Conservation (phyloP, 2,888 invertebrate species). For the Drosophila pseudotakahashii region DNA sequence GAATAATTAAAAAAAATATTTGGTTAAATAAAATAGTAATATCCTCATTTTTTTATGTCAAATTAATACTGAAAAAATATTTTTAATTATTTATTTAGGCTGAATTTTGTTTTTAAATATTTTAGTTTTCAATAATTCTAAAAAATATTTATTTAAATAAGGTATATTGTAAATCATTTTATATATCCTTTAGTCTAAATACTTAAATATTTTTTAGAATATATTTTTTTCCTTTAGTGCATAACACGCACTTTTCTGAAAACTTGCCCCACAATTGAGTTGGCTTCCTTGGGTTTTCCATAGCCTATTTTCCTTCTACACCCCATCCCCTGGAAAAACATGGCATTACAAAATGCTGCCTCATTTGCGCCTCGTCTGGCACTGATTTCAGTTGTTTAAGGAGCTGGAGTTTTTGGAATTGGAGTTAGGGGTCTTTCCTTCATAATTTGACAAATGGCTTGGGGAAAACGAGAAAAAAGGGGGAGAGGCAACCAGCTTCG, state of each 20-base stretch:
- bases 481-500: conserved; percentile 56
- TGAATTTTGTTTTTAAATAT: no score
- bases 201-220: no score
- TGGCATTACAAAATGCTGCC: conserved; percentile 61
- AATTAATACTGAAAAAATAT: no score
- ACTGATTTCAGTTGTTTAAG: conserved; percentile 62
- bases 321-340: neutral
- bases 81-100: no score
- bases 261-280: conserved; percentile 34
- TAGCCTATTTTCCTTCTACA: neutral
- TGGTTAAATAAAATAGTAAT: no score
- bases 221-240: conserved; percentile 19
- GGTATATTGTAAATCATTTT: no score
- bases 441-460: conserved; percentile 74
- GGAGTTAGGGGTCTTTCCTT: conserved; percentile 8
- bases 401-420: conserved; percentile 12
- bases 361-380: conserved; percentile 69
- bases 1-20: no score
- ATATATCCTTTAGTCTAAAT: no score
- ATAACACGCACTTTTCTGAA: conserved; percentile 49
- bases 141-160: no score
- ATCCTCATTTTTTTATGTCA: no score
- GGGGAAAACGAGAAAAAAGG: conserved; percentile 15
- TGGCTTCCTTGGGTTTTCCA: conserved; percentile 18
- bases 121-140: no score